Percentiles rank a stretch among this genome's conserved stretches.
These are phyloP conservation scores for Spialia ferax DNA, from an alignment of 2,888 invertebrate species.

Conservation along the genomic window DNA sequence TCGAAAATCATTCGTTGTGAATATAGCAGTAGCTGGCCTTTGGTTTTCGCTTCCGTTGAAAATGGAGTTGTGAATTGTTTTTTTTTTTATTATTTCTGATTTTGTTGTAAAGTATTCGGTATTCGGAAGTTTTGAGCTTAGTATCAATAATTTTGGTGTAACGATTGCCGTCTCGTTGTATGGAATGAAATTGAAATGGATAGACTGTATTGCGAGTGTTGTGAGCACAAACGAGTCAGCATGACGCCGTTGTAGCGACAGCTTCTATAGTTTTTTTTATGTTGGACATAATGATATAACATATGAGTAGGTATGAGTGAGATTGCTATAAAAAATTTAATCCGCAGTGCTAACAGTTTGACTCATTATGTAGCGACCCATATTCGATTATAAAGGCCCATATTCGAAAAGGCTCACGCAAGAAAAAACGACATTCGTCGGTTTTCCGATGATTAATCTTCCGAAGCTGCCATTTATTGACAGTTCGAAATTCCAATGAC, in stretches of 20 bases:
- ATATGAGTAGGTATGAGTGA: neutral
- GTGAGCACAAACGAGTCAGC: conserved; percentile 57
- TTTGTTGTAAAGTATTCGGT: conserved; percentile 28
- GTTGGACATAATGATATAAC: neutral
- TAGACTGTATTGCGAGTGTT: conserved; percentile 56
- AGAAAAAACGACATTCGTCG: neutral
- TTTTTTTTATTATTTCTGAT: conserved; percentile 16
- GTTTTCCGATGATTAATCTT: conserved; percentile 13
- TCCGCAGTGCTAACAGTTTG: neutral
- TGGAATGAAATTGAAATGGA: conserved; percentile 42
- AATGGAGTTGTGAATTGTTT: conserved; percentile 29
- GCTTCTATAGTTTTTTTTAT: neutral
- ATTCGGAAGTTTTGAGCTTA: conserved; percentile 36
- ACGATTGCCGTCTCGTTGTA: conserved; percentile 41
- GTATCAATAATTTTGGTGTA: conserved; percentile 37
- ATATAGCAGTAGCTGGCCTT: conserved; percentile 61
- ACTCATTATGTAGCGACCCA: neutral
- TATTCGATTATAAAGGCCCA: neutral
- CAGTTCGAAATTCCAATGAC: conserved; percentile 20
- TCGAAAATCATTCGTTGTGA: conserved; percentile 31
- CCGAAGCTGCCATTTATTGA: conserved; percentile 26
- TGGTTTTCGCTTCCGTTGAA: conserved; percentile 49
- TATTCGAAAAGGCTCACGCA: neutral
- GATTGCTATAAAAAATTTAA: neutral
- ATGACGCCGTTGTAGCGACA: neutral